Evolutionary conservation across 2,113 vertebrate species (phyloP).

Genomic region (Syrmaticus mikado): DNA sequence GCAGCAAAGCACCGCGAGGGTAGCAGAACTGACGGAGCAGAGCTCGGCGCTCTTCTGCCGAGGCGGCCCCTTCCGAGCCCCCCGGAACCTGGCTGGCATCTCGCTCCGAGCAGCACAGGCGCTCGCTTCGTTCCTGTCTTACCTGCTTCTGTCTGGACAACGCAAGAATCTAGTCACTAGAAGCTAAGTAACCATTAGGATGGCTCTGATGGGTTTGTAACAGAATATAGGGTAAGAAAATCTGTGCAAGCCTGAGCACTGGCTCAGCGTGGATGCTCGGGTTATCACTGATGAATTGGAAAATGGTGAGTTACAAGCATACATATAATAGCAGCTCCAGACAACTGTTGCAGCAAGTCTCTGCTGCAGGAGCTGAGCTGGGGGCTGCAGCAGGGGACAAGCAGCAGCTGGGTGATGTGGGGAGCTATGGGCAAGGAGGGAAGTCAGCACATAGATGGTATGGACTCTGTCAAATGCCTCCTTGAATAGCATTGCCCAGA

Average conservation of each 20-base stretch:
- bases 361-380: background rate
- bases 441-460: background rate
- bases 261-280: background rate
- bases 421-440: background rate
- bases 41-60: rapidly evolving
- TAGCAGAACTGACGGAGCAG: background rate
- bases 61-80: background rate
- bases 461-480: background rate
- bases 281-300: background rate
- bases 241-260: background rate
- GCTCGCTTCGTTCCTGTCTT: background rate
- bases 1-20: background rate
- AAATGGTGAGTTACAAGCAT: background rate
- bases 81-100: rapidly evolving
- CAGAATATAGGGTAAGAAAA: background rate
- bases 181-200: background rate
- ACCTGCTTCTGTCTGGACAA: background rate
- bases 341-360: background rate
- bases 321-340: rapidly evolving
- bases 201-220: background rate
- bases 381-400: background rate
- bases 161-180: rapidly evolving
- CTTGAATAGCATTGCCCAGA: background rate
- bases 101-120: background rate
- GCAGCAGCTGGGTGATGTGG: background rate